Base-by-base conservation (phyloP, 2,888 invertebrate species). In the Rhyacophila evoluta region DNA sequence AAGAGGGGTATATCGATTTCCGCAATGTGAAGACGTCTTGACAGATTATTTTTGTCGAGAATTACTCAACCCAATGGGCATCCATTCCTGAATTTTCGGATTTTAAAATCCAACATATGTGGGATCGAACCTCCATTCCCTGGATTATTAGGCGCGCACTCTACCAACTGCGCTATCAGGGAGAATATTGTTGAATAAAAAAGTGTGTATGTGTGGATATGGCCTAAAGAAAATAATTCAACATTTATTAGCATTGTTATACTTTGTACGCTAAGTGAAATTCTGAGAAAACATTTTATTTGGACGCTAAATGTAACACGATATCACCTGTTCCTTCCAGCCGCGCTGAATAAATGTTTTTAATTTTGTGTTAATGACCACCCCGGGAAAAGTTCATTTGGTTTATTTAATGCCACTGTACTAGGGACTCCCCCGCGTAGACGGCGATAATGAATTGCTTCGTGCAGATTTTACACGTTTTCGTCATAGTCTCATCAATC, bases 361-460 rank as follows among this genome's bases (percentile, higher is more conserved):
- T 55, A 55, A 55, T 55, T 55, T 55, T 55, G 55, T 55, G 55
- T 25, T 55, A 55, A 55, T 25, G 25, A 55, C 55, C 10, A 10
- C 55, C 25, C 19, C 19, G 55, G 55, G 55, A 19, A 19, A 8
- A 55, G 55, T 25, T 1, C 25, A 15, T 15, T 1, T 41, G 41
- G 29, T 33, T 33, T 33, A 33, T 33, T 19, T 15, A 41, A 41
- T 41, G 15, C 41, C 6, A 19, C 19, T 6, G n/a, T 41, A 15
- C 8, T 19, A 55, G 8, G 6, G 55, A n/a, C 25, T 19, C 19
- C 25, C 1, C 19, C 10, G 55, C 8, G 5, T 55, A 8, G 19
- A 6, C 19, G 25, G 55, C 19, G 25, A 55, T 55, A 55, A 15
- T n/a, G 41, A 12, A 15, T 41, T 41, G 19, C 55, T 5, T 55